These are phyloP conservation scores for Tetrax tetrax DNA, from an alignment of 2,113 vertebrate genomes.

Conservation along the genomic window DNA sequence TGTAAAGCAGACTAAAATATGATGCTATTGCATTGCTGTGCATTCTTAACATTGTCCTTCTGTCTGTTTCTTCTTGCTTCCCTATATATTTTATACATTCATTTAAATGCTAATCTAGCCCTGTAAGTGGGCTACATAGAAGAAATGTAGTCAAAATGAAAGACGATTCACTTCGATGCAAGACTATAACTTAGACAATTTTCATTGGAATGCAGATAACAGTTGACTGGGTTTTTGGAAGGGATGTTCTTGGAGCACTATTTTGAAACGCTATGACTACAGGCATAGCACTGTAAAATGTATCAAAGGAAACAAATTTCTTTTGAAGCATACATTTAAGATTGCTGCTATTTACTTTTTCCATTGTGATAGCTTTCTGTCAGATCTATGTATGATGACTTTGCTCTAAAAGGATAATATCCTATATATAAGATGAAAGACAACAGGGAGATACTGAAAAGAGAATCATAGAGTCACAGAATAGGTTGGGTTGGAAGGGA, in stretches of 20 bases:
- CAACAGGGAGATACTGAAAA: neutral
- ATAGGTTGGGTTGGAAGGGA: neutral
- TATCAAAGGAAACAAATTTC: neutral
- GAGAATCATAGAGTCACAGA: neutral
- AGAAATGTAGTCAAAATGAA: slow-evolving; percentile 9
- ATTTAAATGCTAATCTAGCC: neutral
- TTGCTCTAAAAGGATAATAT: neutral
- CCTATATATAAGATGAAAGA: neutral
- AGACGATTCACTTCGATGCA: neutral
- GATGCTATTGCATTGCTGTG: neutral
- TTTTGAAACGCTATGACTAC: neutral
- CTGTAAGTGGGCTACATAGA: neutral
- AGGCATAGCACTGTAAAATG: neutral
- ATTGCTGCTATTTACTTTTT: neutral
- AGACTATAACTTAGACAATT: neutral
- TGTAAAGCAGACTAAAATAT: neutral
- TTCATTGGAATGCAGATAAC: slow-evolving; percentile 10
- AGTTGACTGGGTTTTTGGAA: neutral
- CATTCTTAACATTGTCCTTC: neutral
- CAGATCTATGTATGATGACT: neutral
- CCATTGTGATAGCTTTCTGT: neutral
- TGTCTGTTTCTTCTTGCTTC: neutral
- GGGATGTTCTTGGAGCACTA: neutral
- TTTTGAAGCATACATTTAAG: neutral
- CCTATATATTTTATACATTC: neutral